These are phyloP conservation scores for Caenorhabditis latens DNA, from an alignment of 1,140 invertebrate genomes.

Conservation along the genomic window DNA sequence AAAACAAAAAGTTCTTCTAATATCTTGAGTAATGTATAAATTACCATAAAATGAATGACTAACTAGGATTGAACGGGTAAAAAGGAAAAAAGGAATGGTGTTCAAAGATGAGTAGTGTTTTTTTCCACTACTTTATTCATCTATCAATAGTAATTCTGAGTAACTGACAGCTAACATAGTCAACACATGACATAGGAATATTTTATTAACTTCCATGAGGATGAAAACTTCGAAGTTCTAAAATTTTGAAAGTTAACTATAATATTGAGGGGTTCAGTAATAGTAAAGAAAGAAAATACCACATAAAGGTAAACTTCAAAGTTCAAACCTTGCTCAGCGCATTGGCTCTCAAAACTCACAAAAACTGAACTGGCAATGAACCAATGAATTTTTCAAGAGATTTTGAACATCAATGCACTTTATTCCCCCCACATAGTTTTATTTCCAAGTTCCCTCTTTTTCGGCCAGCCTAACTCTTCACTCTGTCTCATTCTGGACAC, in stretches of 20 bases:
- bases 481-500: not conserved
- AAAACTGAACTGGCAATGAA: constrained; percentile 26
- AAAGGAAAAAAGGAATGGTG: constrained; percentile 15
- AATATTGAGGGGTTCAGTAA: not conserved
- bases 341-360: not conserved
- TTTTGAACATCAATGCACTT: constrained; percentile 52
- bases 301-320: constrained; percentile 12
- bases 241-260: not conserved
- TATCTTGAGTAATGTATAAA: constrained; percentile 4
- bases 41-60: constrained; percentile 1
- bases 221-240: not conserved
- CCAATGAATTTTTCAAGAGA: constrained; percentile 48
- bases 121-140: not conserved
- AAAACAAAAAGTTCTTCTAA: too few species aligned
- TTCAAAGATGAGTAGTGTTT: constrained; percentile 5
- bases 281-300: not conserved
- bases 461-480: not conserved
- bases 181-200: constrained; percentile 5
- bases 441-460: not conserved
- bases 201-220: not conserved
- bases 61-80: not conserved
- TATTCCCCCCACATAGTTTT: not conserved
- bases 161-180: constrained; percentile 4
- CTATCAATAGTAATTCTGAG: too few species aligned
- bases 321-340: not conserved